A percentile compares a stretch with the other conserved stretches of the same genome.
phyloP scores from a whole-genome alignment of 2,113 vertebrate genomes.

The Dasyprocta punctata region DNA sequence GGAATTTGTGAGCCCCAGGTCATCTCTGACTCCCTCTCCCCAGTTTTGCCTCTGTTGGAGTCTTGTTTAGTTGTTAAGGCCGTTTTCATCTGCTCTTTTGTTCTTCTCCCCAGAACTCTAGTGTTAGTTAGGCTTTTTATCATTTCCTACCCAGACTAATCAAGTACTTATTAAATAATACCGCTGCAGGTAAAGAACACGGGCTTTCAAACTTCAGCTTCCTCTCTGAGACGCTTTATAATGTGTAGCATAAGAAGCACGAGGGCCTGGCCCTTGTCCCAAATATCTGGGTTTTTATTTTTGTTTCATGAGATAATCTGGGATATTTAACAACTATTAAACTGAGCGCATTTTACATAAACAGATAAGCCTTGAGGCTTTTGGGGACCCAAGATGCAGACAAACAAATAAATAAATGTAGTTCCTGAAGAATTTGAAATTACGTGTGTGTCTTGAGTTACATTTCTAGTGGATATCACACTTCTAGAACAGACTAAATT shows the following conservation, averaged over 20 bases:
- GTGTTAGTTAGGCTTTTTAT: neutral
- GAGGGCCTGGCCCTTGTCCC: neutral
- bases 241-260: rapidly evolving
- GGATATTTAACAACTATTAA: neutral
- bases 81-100: neutral
- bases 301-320: neutral
- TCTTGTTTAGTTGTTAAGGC: neutral
- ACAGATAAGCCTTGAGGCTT: neutral
- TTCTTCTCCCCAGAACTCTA: neutral
- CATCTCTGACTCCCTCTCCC: neutral
- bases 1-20: neutral
- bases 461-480: neutral
- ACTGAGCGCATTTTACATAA: neutral
- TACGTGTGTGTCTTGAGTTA: neutral
- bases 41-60: neutral
- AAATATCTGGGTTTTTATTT: neutral
- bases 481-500: neutral
- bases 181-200: neutral
- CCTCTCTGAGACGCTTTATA: neutral
- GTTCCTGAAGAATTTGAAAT: neutral
- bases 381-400: neutral
- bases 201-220: neutral
- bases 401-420: neutral
- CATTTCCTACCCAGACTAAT: neutral
- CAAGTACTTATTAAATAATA: neutral